phyloP scores from a whole-genome alignment of 2,113 vertebrate species.

The Callipepla californica region DNA sequence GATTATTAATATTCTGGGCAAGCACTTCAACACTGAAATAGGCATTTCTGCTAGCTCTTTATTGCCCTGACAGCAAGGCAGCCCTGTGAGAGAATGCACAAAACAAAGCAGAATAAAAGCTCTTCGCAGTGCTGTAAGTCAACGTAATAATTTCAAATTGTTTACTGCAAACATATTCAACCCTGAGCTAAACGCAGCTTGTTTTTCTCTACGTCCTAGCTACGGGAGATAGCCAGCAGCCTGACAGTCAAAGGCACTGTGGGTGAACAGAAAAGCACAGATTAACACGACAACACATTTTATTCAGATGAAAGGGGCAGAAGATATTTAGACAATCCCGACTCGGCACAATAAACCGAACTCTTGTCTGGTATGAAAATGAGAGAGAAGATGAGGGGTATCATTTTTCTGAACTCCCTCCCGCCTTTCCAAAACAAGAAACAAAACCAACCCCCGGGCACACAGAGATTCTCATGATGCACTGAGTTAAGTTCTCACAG shows the following conservation, averaged over 20 bases:
- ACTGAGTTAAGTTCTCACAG: not conserved
- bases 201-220: not conserved
- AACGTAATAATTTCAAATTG: not conserved
- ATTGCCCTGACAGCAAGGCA: constrained; percentile 32
- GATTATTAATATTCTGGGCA: constrained; percentile 31
- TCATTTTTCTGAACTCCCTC: not conserved
- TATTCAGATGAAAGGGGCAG: not conserved
- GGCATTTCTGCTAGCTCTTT: constrained; percentile 28
- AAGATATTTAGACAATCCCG: not conserved
- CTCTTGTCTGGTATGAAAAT: not conserved
- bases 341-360: not conserved
- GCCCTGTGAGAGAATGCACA: not conserved
- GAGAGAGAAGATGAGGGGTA: not conserved
- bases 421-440: not conserved
- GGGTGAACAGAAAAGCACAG: not conserved
- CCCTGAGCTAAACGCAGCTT: not conserved
- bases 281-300: not conserved
- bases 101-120: not conserved
- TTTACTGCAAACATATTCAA: constrained; percentile 34
- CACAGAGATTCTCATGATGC: not conserved
- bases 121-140: constrained; percentile 10
- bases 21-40: not conserved
- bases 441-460: not conserved
- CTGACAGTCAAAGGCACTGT: not conserved
- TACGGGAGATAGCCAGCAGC: not conserved